Evolutionary conservation across 1,140 invertebrate genomes (phyloP).

Genomic region (Drosophila yakuba): DNA sequence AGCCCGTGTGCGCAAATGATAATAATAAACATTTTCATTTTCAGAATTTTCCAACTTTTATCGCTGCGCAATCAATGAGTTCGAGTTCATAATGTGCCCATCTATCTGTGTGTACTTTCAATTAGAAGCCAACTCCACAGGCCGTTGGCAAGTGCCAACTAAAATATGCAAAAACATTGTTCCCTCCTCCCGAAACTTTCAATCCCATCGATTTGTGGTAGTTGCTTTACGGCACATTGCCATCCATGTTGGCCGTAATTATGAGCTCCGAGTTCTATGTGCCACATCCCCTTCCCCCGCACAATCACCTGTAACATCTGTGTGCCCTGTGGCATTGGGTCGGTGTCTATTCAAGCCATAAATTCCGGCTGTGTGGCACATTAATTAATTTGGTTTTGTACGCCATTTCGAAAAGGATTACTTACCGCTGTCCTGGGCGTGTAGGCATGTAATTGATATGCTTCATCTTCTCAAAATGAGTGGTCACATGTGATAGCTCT

Average conservation of each 20-base stretch:
- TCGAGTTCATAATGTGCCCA: conserved; percentile 44
- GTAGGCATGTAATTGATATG: conserved; percentile 19
- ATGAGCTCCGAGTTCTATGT: conserved; percentile 22
- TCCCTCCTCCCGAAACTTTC: conserved; percentile 55
- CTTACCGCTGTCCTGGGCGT: conserved; percentile 55
- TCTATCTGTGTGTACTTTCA: conserved; percentile 70
- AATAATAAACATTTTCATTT: conserved; percentile 81
- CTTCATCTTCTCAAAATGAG: background rate
- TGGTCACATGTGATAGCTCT: conserved; percentile 7
- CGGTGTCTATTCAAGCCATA: conserved; percentile 68
- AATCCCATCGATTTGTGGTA: conserved; percentile 60
- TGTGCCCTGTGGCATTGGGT: conserved; percentile 15
- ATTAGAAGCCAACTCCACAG: conserved; percentile 76
- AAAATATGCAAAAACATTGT: conserved; percentile 70
- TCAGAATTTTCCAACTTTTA: conserved; percentile 64
- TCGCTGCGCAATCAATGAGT: conserved; percentile 72
- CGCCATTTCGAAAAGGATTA: conserved; percentile 79
- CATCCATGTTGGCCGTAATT: conserved; percentile 40
- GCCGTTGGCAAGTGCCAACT: conserved; percentile 72
- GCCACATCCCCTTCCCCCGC: background rate
- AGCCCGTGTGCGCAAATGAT: conserved; percentile 66
- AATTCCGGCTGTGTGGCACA: conserved; percentile 80
- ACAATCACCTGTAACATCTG: conserved; percentile 72
- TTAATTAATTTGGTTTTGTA: conserved; percentile 81
- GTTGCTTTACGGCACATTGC: background rate